Conservation (phyloP, 1,140 invertebrate genomes). For the Drosophila asahinai region DNA sequence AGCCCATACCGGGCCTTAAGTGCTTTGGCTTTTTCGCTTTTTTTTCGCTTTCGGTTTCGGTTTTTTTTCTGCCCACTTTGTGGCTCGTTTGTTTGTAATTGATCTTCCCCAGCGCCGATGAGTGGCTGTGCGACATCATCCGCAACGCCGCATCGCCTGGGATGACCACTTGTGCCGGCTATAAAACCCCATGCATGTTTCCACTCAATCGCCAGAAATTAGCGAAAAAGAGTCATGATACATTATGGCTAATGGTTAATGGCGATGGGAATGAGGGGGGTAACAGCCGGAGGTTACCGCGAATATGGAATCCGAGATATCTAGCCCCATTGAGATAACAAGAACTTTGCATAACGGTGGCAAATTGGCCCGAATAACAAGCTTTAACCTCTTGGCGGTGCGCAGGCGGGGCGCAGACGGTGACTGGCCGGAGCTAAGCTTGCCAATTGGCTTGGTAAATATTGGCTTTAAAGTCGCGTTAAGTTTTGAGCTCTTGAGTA, state of each 20-base stretch:
- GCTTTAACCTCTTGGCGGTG: not conserved
- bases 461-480: conserved; percentile 37
- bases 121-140: conserved; percentile 21
- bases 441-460: conserved; percentile 60
- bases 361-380: conserved; percentile 22
- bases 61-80: conserved; percentile 37
- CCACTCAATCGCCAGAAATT: not conserved
- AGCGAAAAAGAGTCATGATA: not conserved
- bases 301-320: conserved; percentile 21
- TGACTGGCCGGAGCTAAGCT: conserved; percentile 13
- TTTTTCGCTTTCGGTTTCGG: conserved; percentile 26
- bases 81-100: conserved; percentile 40
- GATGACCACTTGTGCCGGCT: conserved; percentile 34
- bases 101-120: conserved; percentile 28
- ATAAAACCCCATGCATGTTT: conserved; percentile 25
- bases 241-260: conserved; percentile 3
- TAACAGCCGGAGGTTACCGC: conserved; percentile 27
- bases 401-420: not conserved
- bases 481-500: not conserved
- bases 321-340: conserved; percentile 49
- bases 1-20: conserved; percentile 21
- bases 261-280: conserved; percentile 19
- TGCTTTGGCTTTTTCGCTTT: conserved; percentile 20
- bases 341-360: conserved; percentile 35
- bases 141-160: not conserved